Percentiles rank a stretch among this genome's conserved stretches.
Evolutionary conservation across 2,888 invertebrate genomes (phyloP).

Genomic region (Cyaniris semiargus): DNA sequence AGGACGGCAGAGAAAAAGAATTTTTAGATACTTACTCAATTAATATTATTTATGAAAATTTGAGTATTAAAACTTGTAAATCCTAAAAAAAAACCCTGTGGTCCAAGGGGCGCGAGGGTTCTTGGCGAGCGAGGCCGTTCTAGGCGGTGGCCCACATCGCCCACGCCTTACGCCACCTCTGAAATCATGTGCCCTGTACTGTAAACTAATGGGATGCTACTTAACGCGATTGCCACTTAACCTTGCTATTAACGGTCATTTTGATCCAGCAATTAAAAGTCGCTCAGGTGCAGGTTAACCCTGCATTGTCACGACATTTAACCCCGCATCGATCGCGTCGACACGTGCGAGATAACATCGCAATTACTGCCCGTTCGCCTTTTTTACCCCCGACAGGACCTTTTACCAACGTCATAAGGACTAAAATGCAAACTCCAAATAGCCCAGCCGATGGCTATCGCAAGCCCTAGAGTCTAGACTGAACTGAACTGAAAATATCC

Average conservation of each 20-base stretch:
- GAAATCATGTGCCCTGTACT: no score
- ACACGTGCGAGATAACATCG: conserved; percentile 8
- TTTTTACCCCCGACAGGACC: neutral
- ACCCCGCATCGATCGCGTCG: conserved; percentile 1
- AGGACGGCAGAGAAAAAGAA: no score
- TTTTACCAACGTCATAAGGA: neutral
- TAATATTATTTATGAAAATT: no score
- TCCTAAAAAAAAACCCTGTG: no score
- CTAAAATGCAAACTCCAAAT: neutral
- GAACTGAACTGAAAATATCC: neutral
- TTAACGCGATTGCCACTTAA: neutral
- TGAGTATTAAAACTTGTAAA: no score
- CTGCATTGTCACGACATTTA: conserved; percentile 8
- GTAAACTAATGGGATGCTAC: no score
- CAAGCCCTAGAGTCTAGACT: neutral
- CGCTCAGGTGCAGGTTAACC: neutral
- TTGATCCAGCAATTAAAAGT: neutral
- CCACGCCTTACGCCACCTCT: no score
- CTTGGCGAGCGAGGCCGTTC: no score
- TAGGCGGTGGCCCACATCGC: no score
- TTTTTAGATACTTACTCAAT: no score
- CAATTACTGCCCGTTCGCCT: neutral
- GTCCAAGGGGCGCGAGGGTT: no score
- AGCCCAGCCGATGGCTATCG: neutral
- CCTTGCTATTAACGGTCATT: neutral